Evolutionary conservation across 2,888 invertebrate species (phyloP).

Genomic region (Melanchra persicariae): DNA sequence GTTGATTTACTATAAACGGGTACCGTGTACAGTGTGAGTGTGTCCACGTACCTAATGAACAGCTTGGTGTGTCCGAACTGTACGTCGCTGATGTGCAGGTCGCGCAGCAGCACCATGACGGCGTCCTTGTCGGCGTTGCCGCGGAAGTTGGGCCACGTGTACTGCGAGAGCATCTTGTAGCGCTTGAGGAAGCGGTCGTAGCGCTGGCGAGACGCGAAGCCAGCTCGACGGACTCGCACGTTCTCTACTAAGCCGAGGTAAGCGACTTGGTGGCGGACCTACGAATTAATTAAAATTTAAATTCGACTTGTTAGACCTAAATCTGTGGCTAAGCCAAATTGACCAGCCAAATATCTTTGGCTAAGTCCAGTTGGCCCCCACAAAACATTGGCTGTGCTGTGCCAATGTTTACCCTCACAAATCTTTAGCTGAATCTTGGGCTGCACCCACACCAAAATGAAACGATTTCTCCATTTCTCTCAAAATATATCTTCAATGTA

Average conservation of each 20-base stretch:
- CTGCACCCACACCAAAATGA: not conserved
- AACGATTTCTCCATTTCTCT: too few relatives aligned
- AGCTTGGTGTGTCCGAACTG: slow-evolving; percentile 99
- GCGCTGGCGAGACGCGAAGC: slow-evolving; percentile 98
- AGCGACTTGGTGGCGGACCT: slow-evolving; percentile 93
- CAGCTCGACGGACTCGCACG: slow-evolving; percentile 98
- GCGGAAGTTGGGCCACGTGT: slow-evolving; percentile 99
- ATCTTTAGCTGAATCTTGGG: not conserved
- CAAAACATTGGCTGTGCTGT: not conserved
- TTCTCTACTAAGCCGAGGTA: slow-evolving; percentile 99
- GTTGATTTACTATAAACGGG: too few relatives aligned
- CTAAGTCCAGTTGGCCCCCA: not conserved
- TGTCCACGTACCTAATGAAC: slow-evolving; percentile 94
- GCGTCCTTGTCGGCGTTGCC: slow-evolving; percentile 95
- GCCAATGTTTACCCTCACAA: not conserved
- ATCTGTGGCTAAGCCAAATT: too few relatives aligned
- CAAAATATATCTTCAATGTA: not conserved
- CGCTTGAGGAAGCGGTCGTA: slow-evolving; percentile 98
- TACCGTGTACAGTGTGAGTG: too few relatives aligned
- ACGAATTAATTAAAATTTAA: too few relatives aligned
- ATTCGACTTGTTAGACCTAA: too few relatives aligned
- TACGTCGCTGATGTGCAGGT: slow-evolving; percentile 95
- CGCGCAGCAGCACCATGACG: slow-evolving; percentile 95
- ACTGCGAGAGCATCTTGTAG: slow-evolving; percentile 98
- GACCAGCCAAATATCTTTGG: not conserved